Conservation (phyloP, 2,888 invertebrate genomes). For the Sylvicola fuscatus region DNA sequence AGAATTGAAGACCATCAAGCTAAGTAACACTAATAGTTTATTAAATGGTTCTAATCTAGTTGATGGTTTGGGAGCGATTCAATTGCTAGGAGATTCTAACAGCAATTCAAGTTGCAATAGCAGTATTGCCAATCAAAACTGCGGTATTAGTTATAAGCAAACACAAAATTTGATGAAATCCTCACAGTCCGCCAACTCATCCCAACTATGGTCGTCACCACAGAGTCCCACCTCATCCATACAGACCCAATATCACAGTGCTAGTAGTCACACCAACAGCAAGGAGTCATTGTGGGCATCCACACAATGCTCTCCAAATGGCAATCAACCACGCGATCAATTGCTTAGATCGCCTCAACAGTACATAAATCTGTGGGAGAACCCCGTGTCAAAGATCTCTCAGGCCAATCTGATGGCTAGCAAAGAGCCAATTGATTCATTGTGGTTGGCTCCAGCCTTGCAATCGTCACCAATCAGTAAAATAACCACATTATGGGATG, state of each 20-base stretch:
- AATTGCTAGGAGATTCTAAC: conserved; percentile 12
- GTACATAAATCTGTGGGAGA: conserved; percentile 11
- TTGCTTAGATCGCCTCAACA: conserved; percentile 1
- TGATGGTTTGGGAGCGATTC: background rate
- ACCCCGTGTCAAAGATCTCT: conserved; percentile 10
- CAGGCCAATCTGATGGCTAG: conserved; percentile 7
- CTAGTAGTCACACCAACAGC: conserved; percentile 19
- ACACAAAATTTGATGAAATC: conserved; percentile 15
- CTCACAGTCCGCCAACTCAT: conserved; percentile 12
- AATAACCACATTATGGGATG: conserved; percentile 21
- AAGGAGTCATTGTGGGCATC: conserved; percentile 24
- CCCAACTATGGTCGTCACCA: conserved; percentile 18
- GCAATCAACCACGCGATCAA: conserved; percentile 14
- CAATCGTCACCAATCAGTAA: conserved; percentile 10
- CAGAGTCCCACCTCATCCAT: conserved; percentile 17
- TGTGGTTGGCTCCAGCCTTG: conserved; percentile 8
- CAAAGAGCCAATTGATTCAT: conserved; percentile 9
- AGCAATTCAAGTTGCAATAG: conserved; percentile 10
- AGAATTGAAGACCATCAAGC: conserved; percentile 15
- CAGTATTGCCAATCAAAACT: conserved; percentile 6
- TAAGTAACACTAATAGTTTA: conserved; percentile 12
- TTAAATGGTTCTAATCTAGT: conserved; percentile 3
- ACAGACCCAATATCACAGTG: conserved; percentile 11
- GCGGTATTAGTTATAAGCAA: conserved; percentile 7
- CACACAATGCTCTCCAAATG: conserved; percentile 19